These are phyloP conservation scores for human DNA, from an alignment of 2,113 vertebrate genomes.

Conservation along the genomic window GRCh38 chr9:72863001-72863500, in stretches of 20 bases:
- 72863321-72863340: accelerated
- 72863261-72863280: not conserved
- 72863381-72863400: not conserved
- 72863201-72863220: not conserved
- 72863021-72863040: too few relatives aligned
- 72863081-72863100: not conserved
- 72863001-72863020: too few relatives aligned
- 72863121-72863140: not conserved
- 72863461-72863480: not conserved
- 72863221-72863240: not conserved
- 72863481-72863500: not conserved
- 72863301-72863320: not conserved
- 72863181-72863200: not conserved
- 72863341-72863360: not conserved
- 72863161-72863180: not conserved
- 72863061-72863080: not conserved
- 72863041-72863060: not conserved
- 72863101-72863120: not conserved
- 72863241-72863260: not conserved
- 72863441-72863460: not conserved
- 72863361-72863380: not conserved
- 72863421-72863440: not conserved
- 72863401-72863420: not conserved
- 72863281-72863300: not conserved
- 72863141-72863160: not conserved